These are phyloP conservation scores for Numida meleagris DNA, from an alignment of 2,113 vertebrate genomes.

Conservation along the genomic window DNA sequence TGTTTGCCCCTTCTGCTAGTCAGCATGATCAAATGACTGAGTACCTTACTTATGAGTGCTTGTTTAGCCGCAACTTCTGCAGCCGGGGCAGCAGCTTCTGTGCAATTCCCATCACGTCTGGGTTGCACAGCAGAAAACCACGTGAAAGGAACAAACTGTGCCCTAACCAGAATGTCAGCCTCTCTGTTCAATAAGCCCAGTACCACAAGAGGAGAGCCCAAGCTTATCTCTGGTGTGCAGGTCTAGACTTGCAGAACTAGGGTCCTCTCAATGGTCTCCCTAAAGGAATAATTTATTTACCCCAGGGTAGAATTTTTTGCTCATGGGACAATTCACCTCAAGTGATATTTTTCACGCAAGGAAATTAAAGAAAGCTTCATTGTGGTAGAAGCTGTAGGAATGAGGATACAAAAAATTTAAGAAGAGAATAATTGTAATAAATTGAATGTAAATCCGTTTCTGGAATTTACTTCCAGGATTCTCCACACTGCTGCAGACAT, in stretches of 20 bases:
- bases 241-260: background rate
- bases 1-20: background rate
- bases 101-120: background rate
- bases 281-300: background rate
- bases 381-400: background rate
- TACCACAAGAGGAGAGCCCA: rapidly evolving
- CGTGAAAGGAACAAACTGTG: background rate
- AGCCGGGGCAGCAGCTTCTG: background rate
- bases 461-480: background rate
- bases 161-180: background rate
- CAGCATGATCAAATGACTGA: background rate
- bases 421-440: background rate
- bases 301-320: background rate
- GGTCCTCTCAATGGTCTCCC: background rate
- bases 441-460: background rate
- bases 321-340: background rate
- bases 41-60: background rate
- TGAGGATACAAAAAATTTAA: background rate
- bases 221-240: background rate
- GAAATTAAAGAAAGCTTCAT: background rate
- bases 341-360: background rate
- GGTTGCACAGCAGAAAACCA: background rate
- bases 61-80: background rate
- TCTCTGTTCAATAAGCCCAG: background rate
- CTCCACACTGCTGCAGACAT: background rate